Evolutionary conservation across 30 jellyfish, hydroid and myxozoan genomes (phyloP).

Genomic region (Aurelia coerulea): DNA sequence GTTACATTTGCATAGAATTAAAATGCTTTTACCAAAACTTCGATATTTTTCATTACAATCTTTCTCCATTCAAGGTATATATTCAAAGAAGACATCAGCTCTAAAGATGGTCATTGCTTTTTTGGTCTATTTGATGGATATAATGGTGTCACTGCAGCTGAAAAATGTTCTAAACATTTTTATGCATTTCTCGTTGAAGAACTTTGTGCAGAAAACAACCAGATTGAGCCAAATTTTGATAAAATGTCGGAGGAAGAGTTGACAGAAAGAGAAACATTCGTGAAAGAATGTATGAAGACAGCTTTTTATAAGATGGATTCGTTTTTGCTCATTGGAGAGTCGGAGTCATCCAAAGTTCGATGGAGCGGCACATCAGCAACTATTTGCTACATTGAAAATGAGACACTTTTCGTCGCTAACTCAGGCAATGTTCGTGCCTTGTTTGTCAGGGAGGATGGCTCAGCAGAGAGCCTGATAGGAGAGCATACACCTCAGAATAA

Average conservation of each 20-base stretch:
- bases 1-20: no score
- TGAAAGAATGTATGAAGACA: conserved; percentile 27
- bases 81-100: conserved; percentile 15
- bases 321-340: conserved; percentile 35
- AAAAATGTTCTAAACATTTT: conserved; percentile 38
- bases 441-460: conserved; percentile 60
- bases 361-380: conserved; percentile 87
- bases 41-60: no score
- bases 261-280: conserved; percentile 6
- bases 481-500: conserved; percentile 41
- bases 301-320: conserved; percentile 54
- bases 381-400: conserved; percentile 35
- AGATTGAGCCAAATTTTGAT: neutral
- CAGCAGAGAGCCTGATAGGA: conserved; percentile 37
- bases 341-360: conserved; percentile 49
- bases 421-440: conserved; percentile 68
- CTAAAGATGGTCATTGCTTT: conserved; percentile 9
- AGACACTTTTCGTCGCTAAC: conserved; percentile 49
- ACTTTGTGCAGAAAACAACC: neutral
- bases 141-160: conserved; percentile 73
- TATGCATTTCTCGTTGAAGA: conserved; percentile 32
- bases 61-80: conserved; percentile 11
- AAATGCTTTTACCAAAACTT: no score
- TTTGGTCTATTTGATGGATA: conserved; percentile 85
- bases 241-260: conserved; percentile 10